These are phyloP conservation scores for Mohoua ochrocephala DNA, from an alignment of 2,113 vertebrate species.

Conservation along the genomic window DNA sequence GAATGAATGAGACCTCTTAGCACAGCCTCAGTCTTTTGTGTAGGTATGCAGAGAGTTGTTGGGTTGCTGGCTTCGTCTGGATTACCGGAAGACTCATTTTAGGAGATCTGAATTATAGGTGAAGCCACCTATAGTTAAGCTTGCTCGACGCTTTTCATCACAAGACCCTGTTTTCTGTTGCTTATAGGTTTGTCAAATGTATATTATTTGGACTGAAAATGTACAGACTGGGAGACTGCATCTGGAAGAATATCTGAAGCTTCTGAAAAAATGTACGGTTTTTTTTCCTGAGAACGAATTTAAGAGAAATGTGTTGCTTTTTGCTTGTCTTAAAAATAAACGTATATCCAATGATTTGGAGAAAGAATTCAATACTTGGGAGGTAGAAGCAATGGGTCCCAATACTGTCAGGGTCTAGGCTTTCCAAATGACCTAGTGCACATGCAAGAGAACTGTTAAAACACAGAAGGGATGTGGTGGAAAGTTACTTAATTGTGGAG, in stretches of 20 bases:
- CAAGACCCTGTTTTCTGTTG: neutral
- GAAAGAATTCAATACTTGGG: neutral
- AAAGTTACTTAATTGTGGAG: neutral
- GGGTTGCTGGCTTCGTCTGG: neutral
- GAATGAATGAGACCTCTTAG: neutral
- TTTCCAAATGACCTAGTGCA: neutral
- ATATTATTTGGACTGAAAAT: neutral
- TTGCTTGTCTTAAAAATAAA: neutral
- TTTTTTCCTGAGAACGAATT: neutral
- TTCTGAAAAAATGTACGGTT: neutral
- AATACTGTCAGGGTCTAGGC: neutral
- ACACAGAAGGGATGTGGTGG: neutral
- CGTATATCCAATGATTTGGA: neutral
- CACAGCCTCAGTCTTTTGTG: neutral
- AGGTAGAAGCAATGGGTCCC: neutral
- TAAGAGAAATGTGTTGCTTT: neutral
- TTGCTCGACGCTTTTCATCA: neutral
- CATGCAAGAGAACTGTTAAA: neutral
- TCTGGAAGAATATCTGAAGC: neutral
- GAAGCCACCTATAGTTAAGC: neutral
- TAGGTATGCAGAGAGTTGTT: neutral
- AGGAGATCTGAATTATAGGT: neutral
- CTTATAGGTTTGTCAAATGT: neutral
- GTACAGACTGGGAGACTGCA: neutral
- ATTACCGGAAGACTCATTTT: neutral